Evolutionary conservation across 2,797 vertebrate genomes (phyloP).

Genomic region (Thalassophryne amazonica): DNA sequence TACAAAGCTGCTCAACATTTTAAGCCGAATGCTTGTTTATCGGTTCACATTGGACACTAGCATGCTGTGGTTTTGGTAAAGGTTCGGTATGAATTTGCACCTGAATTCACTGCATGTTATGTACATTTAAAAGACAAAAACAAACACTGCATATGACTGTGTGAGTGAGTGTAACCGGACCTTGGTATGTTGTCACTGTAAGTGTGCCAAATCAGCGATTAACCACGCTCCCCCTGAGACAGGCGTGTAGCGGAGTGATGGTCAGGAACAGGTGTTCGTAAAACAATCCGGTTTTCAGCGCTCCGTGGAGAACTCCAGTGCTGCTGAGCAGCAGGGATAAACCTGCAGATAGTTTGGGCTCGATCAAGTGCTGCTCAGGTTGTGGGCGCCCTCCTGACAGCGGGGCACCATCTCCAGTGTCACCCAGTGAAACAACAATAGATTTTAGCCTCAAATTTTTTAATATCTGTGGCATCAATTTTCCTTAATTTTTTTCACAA

Average conservation of each 20-base stretch:
- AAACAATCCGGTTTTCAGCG: slow-evolving; percentile 56
- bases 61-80: too few relatives aligned
- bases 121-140: too few relatives aligned
- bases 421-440: slow-evolving; percentile 10
- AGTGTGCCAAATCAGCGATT: slow-evolving; percentile 82
- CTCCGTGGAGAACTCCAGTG: slow-evolving; percentile 42
- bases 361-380: slow-evolving; percentile 23
- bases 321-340: slow-evolving; percentile 59
- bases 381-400: slow-evolving; percentile 12
- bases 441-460: background rate
- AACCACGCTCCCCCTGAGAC: slow-evolving; percentile 66
- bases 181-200: slow-evolving; percentile 79
- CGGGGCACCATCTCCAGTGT: slow-evolving; percentile 1
- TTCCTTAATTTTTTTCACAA: too few relatives aligned
- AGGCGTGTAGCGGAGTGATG: slow-evolving; percentile 76
- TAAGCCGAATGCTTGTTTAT: too few relatives aligned
- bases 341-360: slow-evolving; percentile 54
- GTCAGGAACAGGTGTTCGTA: slow-evolving; percentile 64
- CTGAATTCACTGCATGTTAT: too few relatives aligned
- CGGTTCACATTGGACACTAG: too few relatives aligned
- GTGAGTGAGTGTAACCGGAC: slow-evolving; percentile 60
- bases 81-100: too few relatives aligned
- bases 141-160: slow-evolving; percentile 5
- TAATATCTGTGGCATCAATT: too few relatives aligned
- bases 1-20: too few relatives aligned